These are phyloP conservation scores for Tupaia tana DNA, from an alignment of 2,113 vertebrate species.

Conservation along the genomic window DNA sequence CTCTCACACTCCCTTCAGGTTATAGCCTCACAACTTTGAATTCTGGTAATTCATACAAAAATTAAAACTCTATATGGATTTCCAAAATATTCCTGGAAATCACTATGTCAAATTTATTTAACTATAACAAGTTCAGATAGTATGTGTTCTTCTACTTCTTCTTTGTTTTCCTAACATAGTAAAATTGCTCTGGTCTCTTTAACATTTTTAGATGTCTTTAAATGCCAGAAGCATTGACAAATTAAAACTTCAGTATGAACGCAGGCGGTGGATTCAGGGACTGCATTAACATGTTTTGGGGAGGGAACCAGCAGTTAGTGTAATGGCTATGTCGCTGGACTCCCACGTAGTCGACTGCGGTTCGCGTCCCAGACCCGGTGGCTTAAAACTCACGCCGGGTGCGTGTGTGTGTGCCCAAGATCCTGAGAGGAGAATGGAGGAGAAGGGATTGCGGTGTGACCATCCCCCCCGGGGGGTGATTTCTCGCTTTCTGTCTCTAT, in stretches of 20 bases:
- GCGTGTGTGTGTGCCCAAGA: no score
- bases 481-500: no score
- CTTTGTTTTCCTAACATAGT: neutral
- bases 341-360: no score
- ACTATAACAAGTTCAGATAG: neutral
- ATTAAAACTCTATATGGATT: neutral
- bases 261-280: neutral
- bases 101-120: slow-evolving; percentile 58
- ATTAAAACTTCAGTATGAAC: neutral
- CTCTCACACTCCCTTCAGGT: neutral
- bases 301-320: no score
- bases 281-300: neutral
- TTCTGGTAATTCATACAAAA: neutral
- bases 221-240: slow-evolving; percentile 39
- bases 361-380: no score
- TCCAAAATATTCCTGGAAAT: slow-evolving; percentile 39
- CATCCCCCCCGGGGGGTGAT: no score
- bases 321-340: no score
- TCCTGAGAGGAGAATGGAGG: no score
- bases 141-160: neutral
- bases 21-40: neutral
- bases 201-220: neutral
- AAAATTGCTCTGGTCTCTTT: slow-evolving; percentile 29
- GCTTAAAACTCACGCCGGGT: no score
- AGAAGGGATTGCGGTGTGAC: no score